Conservation (phyloP, 2,113 vertebrate species). For the Mesitornis unicolor region DNA sequence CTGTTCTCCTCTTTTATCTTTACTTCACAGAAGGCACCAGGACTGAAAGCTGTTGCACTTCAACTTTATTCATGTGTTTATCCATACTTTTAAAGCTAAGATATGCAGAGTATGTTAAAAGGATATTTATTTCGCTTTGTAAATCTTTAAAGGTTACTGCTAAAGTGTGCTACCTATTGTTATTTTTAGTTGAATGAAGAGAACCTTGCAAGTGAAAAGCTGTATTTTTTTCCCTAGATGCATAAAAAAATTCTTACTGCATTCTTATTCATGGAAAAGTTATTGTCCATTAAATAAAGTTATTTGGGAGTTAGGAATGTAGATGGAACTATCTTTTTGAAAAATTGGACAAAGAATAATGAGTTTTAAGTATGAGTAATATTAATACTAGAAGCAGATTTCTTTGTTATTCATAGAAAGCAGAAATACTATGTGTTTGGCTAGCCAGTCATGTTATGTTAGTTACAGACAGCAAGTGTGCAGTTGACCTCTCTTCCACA, state of each 20-base stretch:
- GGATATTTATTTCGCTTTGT: not conserved
- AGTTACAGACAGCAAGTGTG: not conserved
- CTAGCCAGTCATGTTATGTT: not conserved
- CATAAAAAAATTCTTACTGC: not conserved
- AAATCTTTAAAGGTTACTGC: not conserved
- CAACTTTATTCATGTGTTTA: not conserved
- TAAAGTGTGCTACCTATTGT: not conserved
- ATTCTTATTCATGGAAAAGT: not conserved
- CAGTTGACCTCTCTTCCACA: not conserved
- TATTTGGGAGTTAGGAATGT: not conserved
- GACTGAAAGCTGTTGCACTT: too few species aligned
- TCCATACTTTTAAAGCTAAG: not conserved
- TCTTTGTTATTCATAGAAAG: not conserved
- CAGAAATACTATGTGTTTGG: not conserved
- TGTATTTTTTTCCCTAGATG: not conserved
- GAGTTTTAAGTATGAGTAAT: not conserved
- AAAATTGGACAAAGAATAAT: not conserved
- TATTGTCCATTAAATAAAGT: too few species aligned
- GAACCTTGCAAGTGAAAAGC: not conserved
- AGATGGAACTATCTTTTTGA: not conserved
- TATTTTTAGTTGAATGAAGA: not conserved
- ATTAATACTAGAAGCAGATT: fast-evolving
- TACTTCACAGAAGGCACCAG: not conserved
- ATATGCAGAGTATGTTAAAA: not conserved
- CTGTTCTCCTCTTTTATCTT: not conserved